Base-by-base conservation (phyloP, 64 coral and sea anemone species). In the Orbicella faveolata region DNA sequence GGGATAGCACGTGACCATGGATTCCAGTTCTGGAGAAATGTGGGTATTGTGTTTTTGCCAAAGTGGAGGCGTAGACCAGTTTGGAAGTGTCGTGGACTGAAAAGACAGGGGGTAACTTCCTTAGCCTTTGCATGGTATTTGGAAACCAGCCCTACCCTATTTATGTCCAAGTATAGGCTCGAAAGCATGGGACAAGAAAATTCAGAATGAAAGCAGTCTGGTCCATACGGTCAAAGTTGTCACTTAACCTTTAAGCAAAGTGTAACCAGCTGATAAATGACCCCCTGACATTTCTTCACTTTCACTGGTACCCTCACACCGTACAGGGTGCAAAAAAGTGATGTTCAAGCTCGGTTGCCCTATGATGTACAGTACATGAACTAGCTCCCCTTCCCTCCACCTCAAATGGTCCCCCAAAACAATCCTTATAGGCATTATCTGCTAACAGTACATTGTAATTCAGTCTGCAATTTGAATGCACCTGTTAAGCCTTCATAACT, bases 1-100 rank as follows among this genome's bases (percentile, higher is more conserved):
- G 97, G 97, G 14, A 99, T 91, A 64, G 78, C 91, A 88, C 83
- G 89, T 74, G 91, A 96, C 97, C 97, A 99, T 11, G 97, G 97
- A 75, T 99, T 99, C 97, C 97, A 99, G 65, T 90, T 95, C 85
- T 99, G 94, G 41, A 95, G 88, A 55, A 88, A 89, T 41, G 69
- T 84, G 19, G 91, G 85, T 52, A 52, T 34, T 26, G 73, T 51
- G 74, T 91, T 95, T 86, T 95, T 93, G 80, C 90, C 90, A 78
- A 88, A 90, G 80, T 96, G 90, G 83, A 99, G 72, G 19, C 97
- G 91, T 52, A 99, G 73, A 23, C 97, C 97, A 89, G 87, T 88
- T 95, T 99, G 94, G 73, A 93, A 91, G 63, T 90, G 87, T 0
- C 94, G 94, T 20, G 90, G 94, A 63, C 94, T 96, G 90, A 87